Evolutionary conservation across 2,888 invertebrate genomes (phyloP), one percentile per base, ranked within the genome.

Genomic region (Notodromas monacha): DNA sequence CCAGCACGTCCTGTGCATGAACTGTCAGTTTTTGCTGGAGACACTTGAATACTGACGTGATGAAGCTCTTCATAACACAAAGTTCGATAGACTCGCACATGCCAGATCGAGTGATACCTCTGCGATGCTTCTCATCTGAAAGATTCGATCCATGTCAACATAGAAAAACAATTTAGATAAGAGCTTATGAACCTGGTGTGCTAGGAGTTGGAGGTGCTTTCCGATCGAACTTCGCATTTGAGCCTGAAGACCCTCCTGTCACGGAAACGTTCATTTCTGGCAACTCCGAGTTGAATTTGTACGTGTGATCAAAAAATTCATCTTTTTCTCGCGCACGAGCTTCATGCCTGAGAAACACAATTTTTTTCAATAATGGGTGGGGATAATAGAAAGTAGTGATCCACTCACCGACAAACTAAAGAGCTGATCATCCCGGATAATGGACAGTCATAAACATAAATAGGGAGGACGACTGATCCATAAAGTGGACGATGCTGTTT

Each of bases 361-460:
- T n/a, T n/a, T n/a, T n/a, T n/a, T n/a, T n/a, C n/a, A n/a, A n/a
- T n/a, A n/a, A n/a, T n/a, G n/a, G n/a, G n/a, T n/a, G n/a, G n/a
- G n/a, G n/a, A n/a, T n/a, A n/a, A n/a, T n/a, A n/a, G n/a, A n/a
- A n/a, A n/a, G 21, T 21, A 8, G 8, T 8, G 21, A 6, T 8
- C 21, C 21, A 21, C n/a, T n/a, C 6, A 6, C n/a, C 21, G 21
- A 21, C 8, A 21, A 6, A n/a, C n/a, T n/a, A 21, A n/a, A n/a
- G n/a, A 39, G 38, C 40, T 43, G 3, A 60, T 59, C 16, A 66
- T 43, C 34, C 55, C 47, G 14, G 56, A 51, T 28, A 61, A 45
- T 2, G 61, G 58, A 43, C 65, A 65, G 42, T 65, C 63, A 40
- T 64, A 67, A n/a, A 64, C 55, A 40, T 63, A 67, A 32, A 67